Evolutionary conservation across 2,888 invertebrate species (phyloP), one percentile per base, ranked within the genome.

Genomic region (Heliconius ismenius): DNA sequence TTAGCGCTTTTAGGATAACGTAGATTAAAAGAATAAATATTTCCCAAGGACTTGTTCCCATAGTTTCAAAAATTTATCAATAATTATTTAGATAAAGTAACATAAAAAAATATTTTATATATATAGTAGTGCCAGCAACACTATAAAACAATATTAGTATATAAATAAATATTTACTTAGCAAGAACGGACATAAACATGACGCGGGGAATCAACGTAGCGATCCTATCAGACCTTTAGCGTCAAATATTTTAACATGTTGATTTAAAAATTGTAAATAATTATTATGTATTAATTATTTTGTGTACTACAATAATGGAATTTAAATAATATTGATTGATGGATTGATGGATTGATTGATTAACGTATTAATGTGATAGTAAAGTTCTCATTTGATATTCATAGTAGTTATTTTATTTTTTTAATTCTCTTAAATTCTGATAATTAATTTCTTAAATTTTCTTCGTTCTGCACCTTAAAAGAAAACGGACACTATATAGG

Each of bases 141-240:
- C 49, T 21, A 49, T 49, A 21, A 49, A 49, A 49, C 21, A 9
- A 49, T 21, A 60, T 9, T 43, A 39, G 32, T 73, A 63, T 73
- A 26, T 43, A 39, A 60, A 64, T 63, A 75, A 70, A 32, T 70
- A 70, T 70, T 64, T 63, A 49, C 69, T 54, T 26, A 26, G 49
- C 43, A 18, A 43, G 21, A 63, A 36, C 63, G 49, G 24, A 49
- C 63, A 26, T 69, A 24, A 54, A 70, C 75, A 75, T 75, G 69
- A 69, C 70, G 49, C 24, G 63, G 32, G 32, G 49, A 26, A 49
- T 62, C 72, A 62, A 73, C 13, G 72, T 18, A 24, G 73, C 39
- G 62, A 60, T 70, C 54, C 70, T 70, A 70, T 62, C 73, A 73
- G 73, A 73, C 73, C 62, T 73, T 73, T 73, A 73, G 39, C 73